Conservation (phyloP, 2,113 vertebrate genomes). For the Phodopus roborovskii region DNA sequence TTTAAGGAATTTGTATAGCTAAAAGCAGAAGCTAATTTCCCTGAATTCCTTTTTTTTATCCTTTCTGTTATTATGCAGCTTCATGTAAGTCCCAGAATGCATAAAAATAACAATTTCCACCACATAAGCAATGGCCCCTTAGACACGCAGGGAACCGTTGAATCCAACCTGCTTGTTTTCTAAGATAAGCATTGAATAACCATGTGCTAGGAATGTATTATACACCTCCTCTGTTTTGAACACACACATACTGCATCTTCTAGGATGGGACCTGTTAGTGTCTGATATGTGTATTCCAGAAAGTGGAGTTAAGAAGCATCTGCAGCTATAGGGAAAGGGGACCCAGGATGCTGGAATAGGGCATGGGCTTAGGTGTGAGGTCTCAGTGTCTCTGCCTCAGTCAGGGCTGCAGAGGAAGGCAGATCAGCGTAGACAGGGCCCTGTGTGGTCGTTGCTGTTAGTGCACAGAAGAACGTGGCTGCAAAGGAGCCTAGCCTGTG, state of each 20-base stretch:
- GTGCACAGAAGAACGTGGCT: constrained; percentile 90
- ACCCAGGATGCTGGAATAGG: neutral
- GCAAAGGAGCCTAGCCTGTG: constrained; percentile 86
- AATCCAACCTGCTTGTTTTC: neutral
- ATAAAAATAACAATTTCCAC: neutral
- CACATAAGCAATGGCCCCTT: neutral
- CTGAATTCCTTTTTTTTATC: neutral
- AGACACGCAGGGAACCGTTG: neutral
- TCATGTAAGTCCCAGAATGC: neutral
- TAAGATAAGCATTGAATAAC: neutral
- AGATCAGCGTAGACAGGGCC: constrained; percentile 84
- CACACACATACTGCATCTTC: neutral
- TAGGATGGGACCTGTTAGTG: neutral
- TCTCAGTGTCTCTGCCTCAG: constrained; percentile 87
- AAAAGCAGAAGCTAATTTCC: constrained; percentile 8
- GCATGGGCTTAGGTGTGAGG: constrained; percentile 85
- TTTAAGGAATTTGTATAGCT: neutral
- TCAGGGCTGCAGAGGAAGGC: constrained; percentile 70
- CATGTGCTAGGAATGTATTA: neutral
- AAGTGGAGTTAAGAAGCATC: neutral
- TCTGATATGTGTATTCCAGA: neutral
- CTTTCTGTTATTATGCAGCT: neutral
- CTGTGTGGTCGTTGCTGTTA: constrained; percentile 88
- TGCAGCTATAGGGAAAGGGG: neutral
- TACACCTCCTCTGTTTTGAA: neutral